Evolutionary conservation across 1,140 invertebrate species (phyloP).

Genomic region (Formica selysi): DNA sequence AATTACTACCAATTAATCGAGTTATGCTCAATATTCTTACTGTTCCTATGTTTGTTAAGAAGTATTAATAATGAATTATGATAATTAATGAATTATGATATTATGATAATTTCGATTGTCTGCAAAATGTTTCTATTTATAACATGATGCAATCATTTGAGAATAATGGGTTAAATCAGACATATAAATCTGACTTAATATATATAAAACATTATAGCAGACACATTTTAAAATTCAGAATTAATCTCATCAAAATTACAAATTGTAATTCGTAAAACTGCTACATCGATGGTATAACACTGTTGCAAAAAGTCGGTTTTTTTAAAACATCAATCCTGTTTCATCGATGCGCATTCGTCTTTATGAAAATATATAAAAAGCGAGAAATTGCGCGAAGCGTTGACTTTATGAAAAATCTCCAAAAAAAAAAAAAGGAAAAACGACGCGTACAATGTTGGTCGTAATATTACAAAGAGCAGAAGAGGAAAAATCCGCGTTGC

Average conservation of each 20-base stretch:
- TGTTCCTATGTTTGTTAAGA: background rate
- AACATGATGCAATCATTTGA: background rate
- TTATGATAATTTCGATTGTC: background rate
- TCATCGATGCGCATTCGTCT: background rate
- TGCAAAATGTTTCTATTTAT: constrained; percentile 2
- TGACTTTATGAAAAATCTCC: constrained; percentile 13
- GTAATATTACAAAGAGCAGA: constrained; percentile 41
- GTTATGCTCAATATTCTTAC: background rate
- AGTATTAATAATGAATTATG: background rate
- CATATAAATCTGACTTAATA: background rate
- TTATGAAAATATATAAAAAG: constrained; percentile 16
- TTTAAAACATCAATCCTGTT: background rate
- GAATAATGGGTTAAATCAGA: background rate
- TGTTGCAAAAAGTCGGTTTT: background rate
- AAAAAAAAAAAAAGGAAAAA: background rate
- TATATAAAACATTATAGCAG: background rate
- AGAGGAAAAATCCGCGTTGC: constrained; percentile 16
- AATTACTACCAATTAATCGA: background rate
- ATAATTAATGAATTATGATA: too few relatives aligned
- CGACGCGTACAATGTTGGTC: background rate
- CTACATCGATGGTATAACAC: background rate
- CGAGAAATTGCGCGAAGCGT: constrained; percentile 7
- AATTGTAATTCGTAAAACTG: background rate
- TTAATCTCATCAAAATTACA: background rate
- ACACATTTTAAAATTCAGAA: background rate